Base-by-base conservation (phyloP, 1,140 invertebrate species). In the Holotrichia oblita region DNA sequence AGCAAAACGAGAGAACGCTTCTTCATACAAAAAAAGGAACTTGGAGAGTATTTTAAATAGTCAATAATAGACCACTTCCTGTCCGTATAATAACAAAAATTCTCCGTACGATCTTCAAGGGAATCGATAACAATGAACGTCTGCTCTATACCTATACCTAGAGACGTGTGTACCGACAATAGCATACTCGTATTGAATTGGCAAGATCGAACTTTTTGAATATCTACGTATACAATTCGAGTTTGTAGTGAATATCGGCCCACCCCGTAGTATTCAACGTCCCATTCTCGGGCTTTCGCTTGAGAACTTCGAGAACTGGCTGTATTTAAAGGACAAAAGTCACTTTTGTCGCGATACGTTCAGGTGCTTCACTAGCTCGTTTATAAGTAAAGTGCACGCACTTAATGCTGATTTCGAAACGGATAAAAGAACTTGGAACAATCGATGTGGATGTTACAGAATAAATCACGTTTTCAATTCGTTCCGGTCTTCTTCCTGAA, bases 51-150 rank as follows among this genome's bases (percentile, higher is more conserved):
- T 69, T 77, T 77, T 77, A 77, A 77, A 77, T 77, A 77, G 7
- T 77, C 40, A 77, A 77, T 72, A 77, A 77, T 77, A 69, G 40
- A 59, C 77, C 77, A 77, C 77, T 77, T 77, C 77, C 77, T 77
- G 77, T 27, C 59, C 14, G 64, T n/a, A n/a, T 40, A 40, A 77
- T 59, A 77, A 77, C 44, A 7, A 59, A 77, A 77, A 17, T 34
- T 69, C 64, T 22, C 10, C 6, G 64, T n/a, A 34, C 64, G n/a
- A 12, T 69, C 17, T n/a, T n/a, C 12, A 14, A 12, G 3, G 10
- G n/a, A 2, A 9, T 10, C 9, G 12, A n/a, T 12, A 48, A 48
- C 44, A 48, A 48, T 48, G 44, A 48, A 3, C 8, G 12, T 48
- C n/a, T 48, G 44, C n/a, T 41, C 40, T n/a, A n/a, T n/a, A n/a